Evolutionary conservation across 2,888 invertebrate species (phyloP).

Genomic region (Catonia carolina): DNA sequence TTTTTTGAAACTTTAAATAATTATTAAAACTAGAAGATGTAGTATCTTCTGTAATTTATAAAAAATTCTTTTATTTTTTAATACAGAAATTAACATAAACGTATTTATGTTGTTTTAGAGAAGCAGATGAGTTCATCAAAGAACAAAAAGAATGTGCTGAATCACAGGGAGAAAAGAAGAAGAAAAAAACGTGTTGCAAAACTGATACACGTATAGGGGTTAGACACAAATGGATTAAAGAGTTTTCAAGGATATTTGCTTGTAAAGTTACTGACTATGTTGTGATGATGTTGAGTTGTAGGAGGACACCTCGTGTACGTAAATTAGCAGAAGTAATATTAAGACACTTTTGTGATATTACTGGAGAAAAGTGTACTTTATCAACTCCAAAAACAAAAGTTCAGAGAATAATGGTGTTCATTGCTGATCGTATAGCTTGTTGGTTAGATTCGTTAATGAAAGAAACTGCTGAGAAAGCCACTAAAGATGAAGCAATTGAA

Average conservation of each 20-base stretch:
- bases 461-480: conserved; percentile 19
- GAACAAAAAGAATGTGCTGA: neutral
- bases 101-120: conserved; percentile 7
- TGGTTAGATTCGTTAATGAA: conserved; percentile 28
- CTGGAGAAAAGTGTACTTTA: conserved; percentile 27
- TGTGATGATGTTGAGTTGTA: conserved; percentile 25
- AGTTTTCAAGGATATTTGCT: conserved; percentile 26
- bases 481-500: conserved; percentile 7
- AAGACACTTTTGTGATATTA: conserved; percentile 25
- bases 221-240: conserved; percentile 28
- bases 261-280: conserved; percentile 29
- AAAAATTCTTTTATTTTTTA: too few relatives aligned
- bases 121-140: conserved; percentile 2
- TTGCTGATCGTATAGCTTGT: conserved; percentile 28
- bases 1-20: too few relatives aligned
- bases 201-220: conserved; percentile 10
- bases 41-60: too few relatives aligned
- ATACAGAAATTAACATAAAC: too few relatives aligned
- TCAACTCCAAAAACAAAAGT: conserved; percentile 25
- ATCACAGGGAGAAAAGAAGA: neutral
- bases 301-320: conserved; percentile 24
- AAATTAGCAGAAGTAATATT: conserved; percentile 27
- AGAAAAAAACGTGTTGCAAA: neutral
- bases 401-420: conserved; percentile 27
- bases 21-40: too few relatives aligned